Conservation (phyloP, 2,113 vertebrate genomes). For the Columbina picui region DNA sequence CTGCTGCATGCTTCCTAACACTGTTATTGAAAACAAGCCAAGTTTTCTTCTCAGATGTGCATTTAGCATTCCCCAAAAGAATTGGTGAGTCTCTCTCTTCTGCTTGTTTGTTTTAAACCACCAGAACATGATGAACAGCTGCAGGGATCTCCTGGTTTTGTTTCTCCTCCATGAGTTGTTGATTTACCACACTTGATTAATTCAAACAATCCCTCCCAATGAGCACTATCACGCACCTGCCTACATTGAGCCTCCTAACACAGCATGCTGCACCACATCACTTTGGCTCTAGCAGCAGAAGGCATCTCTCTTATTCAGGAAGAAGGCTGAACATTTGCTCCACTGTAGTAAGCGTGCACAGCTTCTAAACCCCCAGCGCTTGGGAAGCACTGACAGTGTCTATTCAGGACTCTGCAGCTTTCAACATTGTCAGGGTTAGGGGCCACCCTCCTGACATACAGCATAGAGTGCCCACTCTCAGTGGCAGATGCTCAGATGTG, state of each 20-base stretch:
- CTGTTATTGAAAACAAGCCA: not conserved
- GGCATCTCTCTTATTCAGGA: not conserved
- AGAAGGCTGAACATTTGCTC: not conserved
- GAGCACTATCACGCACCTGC: not conserved
- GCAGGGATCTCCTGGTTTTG: not conserved
- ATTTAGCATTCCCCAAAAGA: not conserved
- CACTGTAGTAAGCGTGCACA: not conserved
- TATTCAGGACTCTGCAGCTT: not conserved
- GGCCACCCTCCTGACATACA: not conserved
- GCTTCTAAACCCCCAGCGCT: not conserved
- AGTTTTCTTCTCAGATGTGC: not conserved
- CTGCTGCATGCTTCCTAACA: not conserved
- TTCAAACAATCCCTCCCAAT: not conserved
- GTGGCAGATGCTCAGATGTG: not conserved
- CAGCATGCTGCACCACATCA: not conserved
- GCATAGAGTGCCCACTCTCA: accelerated
- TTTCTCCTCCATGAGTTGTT: not conserved
- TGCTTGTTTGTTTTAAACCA: not conserved
- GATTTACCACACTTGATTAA: not conserved
- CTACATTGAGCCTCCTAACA: not conserved
- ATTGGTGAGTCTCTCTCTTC: not conserved
- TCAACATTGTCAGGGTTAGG: accelerated
- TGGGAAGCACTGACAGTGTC: accelerated
- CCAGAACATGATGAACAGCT: not conserved
- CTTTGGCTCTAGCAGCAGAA: not conserved